Evolutionary conservation across 2,113 vertebrate genomes (phyloP), one percentile per base, ranked within the genome.

Genomic region (Trichechus manatus): DNA sequence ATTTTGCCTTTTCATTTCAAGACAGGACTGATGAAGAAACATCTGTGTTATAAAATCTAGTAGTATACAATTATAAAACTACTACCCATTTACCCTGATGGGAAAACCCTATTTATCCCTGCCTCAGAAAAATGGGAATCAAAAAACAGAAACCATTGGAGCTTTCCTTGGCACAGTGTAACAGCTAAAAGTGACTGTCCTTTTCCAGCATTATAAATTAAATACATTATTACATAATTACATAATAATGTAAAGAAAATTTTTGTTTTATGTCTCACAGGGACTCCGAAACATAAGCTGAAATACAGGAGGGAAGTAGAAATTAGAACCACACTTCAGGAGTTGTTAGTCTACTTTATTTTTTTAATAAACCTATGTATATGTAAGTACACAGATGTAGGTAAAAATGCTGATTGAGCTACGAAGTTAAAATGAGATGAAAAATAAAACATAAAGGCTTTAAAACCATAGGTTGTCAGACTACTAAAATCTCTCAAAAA

Each of bases 341-440:
- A 98, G 68, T 87, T 98, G 91, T 9, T 98, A 70, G 6, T 97
- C 61, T 98, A 98, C 89, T 22, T 82, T 25, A 42, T 97, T n/a
- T 98, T 98, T 95, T 97, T 99, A 97, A 78, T 93, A 83, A 97
- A 95, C 83, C 95, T 98, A 80, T 98, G 97, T 5, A 68, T 98
- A 83, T 33, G 98, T 98, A 98, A 98, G 98, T 98, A 97, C 11
- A 10, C 50, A 3, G 19, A 11, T 90, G 5, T 61, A 87, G 74
- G 63, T 68, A 31, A 87, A 89, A 25, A 86, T 4, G 10, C 39
- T 80, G 6, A 31, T 75, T 92, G 87, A 93, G 61, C 53, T 94
- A 86, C 79, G 56, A 89, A 75, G 13, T 93, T 95, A 88, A 81
- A 86, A 86, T 63, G 56, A 94, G 20, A 80, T 89, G 56, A 96